Conservation (phyloP, 2,113 vertebrate genomes). For the Boleophthalmus pectinirostris region DNA sequence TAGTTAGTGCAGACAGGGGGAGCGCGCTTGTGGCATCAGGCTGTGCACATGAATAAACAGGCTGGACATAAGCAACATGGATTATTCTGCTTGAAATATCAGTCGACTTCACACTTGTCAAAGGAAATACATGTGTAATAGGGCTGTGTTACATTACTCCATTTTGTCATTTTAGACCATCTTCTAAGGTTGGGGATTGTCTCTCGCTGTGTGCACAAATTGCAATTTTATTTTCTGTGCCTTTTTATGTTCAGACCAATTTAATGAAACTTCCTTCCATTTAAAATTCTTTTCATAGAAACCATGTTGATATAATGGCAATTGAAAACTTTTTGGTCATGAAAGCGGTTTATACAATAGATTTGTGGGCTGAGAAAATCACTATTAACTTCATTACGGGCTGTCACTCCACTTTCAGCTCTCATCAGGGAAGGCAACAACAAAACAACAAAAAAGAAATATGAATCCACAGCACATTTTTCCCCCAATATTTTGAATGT, state of each 20-base stretch:
- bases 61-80: constrained; percentile 67
- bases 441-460: constrained; percentile 22
- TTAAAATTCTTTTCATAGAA: constrained; percentile 46
- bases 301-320: constrained; percentile 41
- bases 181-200: constrained; percentile 57
- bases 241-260: constrained; percentile 49
- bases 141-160: constrained; percentile 53
- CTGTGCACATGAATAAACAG: constrained; percentile 77
- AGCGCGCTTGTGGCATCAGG: constrained; percentile 58
- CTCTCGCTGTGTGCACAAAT: constrained; percentile 58
- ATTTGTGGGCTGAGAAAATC: constrained; percentile 26
- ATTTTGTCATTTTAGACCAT: constrained; percentile 60
- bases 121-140: constrained; percentile 62
- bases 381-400: constrained; percentile 39
- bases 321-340: constrained; percentile 41
- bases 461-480: not conserved
- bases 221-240: constrained; percentile 31
- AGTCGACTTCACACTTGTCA: constrained; percentile 70
- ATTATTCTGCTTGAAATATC: constrained; percentile 78
- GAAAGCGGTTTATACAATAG: constrained; percentile 32
- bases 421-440: constrained; percentile 23
- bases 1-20: constrained; percentile 61
- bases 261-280: constrained; percentile 44
- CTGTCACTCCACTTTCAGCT: constrained; percentile 22
- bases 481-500: not conserved